These are phyloP conservation scores for Heliothis subflexa DNA, from an alignment of 1,140 invertebrate genomes.

Conservation along the genomic window DNA sequence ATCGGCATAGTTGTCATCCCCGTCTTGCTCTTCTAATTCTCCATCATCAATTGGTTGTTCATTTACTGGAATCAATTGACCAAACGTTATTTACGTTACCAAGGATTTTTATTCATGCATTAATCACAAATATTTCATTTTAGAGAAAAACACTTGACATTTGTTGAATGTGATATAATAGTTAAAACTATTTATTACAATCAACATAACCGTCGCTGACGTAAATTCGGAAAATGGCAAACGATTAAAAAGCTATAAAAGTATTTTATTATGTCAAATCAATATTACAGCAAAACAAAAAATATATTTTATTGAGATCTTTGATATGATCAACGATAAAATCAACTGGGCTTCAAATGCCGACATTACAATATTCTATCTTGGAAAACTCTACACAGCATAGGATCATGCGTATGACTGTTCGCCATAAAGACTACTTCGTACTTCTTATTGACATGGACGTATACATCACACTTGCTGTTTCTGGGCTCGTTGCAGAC, in stretches of 20 bases:
- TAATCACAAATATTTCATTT: too few relatives aligned
- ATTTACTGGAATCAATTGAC: background rate
- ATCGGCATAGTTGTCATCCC: slow-evolving; percentile 29
- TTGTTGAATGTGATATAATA: too few relatives aligned
- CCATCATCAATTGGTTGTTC: background rate
- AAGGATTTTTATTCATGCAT: background rate
- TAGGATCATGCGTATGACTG: slow-evolving; percentile 72
- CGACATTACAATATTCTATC: slow-evolving; percentile 65
- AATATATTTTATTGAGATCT: slow-evolving; percentile 16
- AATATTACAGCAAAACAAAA: slow-evolving; percentile 2
- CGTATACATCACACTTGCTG: slow-evolving; percentile 70
- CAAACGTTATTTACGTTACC: background rate
- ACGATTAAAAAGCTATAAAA: background rate
- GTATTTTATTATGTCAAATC: background rate
- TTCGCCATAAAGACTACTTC: slow-evolving; percentile 67
- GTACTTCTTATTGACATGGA: slow-evolving; percentile 71
- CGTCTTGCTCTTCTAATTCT: slow-evolving; percentile 32
- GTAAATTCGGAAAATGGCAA: background rate
- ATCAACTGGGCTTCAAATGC: background rate
- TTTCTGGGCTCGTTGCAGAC: slow-evolving; percentile 68
- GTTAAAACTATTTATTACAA: too few relatives aligned
- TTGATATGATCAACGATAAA: background rate
- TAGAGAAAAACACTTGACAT: too few relatives aligned
- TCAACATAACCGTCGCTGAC: too few relatives aligned
- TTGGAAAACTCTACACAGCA: slow-evolving; percentile 69